These are phyloP conservation scores for Drosophila elegans DNA, from an alignment of 1,140 invertebrate species.

Conservation along the genomic window DNA sequence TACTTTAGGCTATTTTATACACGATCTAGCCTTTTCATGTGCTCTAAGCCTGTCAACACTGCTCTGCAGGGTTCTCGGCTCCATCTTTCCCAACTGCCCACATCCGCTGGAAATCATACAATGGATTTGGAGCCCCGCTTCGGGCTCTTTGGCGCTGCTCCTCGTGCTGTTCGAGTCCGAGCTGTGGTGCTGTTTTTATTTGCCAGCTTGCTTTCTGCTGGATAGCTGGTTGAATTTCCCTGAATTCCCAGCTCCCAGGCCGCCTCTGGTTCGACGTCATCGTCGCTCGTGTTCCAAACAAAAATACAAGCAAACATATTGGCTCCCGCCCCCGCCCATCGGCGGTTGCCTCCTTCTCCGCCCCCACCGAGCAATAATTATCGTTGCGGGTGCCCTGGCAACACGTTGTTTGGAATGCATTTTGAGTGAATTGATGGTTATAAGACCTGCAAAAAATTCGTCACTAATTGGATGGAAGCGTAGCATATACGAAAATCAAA, in stretches of 20 bases:
- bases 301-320: constrained; percentile 75
- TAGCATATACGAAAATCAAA: too few species aligned
- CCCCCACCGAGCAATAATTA: constrained; percentile 21
- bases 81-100: not conserved
- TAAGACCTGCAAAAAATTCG: constrained; percentile 4
- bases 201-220: constrained; percentile 79
- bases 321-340: constrained; percentile 21
- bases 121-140: not conserved
- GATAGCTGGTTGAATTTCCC: constrained; percentile 77
- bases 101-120: not conserved
- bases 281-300: constrained; percentile 57
- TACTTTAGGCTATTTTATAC: too few species aligned
- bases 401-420: constrained; percentile 73
- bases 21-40: too few species aligned
- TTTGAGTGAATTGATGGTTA: constrained; percentile 29
- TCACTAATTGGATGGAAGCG: not conserved
- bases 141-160: not conserved
- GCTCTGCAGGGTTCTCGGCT: constrained; percentile 11
- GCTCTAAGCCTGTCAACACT: too few species aligned
- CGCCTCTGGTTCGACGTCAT: constrained; percentile 19
- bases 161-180: constrained; percentile 6
- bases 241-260: constrained; percentile 35
- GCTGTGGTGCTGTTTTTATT: constrained; percentile 71
- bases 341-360: not conserved
- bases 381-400: constrained; percentile 12